A percentile compares a stretch with the other conserved stretches of the same genome.
Evolutionary conservation across 2,797 vertebrate genomes (phyloP).

Genomic region (Channallabes apus): DNA sequence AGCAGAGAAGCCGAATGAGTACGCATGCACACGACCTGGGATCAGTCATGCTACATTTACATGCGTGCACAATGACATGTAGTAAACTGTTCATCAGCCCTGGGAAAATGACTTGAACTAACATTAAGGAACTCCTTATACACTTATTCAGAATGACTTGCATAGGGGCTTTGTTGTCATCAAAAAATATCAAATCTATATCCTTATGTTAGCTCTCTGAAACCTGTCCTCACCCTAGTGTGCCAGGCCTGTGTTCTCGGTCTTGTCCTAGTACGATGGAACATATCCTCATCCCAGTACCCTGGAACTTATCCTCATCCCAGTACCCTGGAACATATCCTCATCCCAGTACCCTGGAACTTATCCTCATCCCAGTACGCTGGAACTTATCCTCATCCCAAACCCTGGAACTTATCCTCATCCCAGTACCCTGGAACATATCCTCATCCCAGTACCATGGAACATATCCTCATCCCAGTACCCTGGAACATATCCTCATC

Average conservation of each 20-base stretch:
- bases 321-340: too few species aligned
- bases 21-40: constrained; percentile 32
- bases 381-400: too few species aligned
- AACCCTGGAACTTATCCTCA: too few species aligned
- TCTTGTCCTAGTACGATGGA: too few species aligned
- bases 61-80: not conserved
- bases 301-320: too few species aligned
- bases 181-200: not conserved
- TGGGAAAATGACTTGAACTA: not conserved
- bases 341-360: too few species aligned
- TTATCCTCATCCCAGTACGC: too few species aligned
- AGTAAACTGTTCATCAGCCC: not conserved
- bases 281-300: too few species aligned
- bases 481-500: too few species aligned
- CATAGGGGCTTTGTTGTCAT: not conserved
- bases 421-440: not conserved
- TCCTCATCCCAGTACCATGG: not conserved
- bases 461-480: not conserved
- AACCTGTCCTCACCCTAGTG: too few species aligned
- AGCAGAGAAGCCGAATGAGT: constrained; percentile 55
- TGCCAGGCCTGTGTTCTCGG: too few species aligned
- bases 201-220: too few species aligned
- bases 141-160: not conserved
- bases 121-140: not conserved
- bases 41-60: constrained; percentile 14